Evolutionary conservation across 2,888 invertebrate species (phyloP).

Genomic region (Tenthredo amoena): DNA sequence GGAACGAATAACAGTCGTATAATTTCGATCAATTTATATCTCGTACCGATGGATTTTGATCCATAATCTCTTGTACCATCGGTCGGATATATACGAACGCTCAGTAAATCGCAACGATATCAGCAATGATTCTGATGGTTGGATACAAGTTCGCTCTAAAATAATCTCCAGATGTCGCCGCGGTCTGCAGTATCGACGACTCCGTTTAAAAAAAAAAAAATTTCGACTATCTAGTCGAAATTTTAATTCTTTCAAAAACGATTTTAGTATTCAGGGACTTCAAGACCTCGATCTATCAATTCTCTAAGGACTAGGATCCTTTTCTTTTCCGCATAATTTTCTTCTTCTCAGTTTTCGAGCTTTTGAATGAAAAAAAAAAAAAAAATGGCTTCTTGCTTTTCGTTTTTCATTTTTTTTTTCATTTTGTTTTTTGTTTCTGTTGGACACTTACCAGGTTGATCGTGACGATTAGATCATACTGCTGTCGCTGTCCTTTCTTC

Average conservation of each 20-base stretch:
- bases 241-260: too few relatives aligned
- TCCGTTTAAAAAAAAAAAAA: not conserved
- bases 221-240: too few relatives aligned
- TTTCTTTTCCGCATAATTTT: too few relatives aligned
- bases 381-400: not conserved
- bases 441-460: constrained; percentile 87
- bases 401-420: too few relatives aligned
- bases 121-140: not conserved
- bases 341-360: too few relatives aligned
- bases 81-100: not conserved
- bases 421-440: too few relatives aligned
- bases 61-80: not conserved
- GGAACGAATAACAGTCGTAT: not conserved
- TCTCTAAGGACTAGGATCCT: not conserved
- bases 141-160: not conserved
- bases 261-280: not conserved
- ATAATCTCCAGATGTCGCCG: constrained; percentile 27
- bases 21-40: not conserved
- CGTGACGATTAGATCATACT: constrained; percentile 90
- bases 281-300: not conserved
- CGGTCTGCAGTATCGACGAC: not conserved
- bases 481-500: constrained; percentile 89
- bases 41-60: not conserved
- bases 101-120: not conserved
- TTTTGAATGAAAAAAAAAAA: too few relatives aligned